phyloP scores from a whole-genome alignment of 1,140 invertebrate species.

The Cydia splendana region DNA sequence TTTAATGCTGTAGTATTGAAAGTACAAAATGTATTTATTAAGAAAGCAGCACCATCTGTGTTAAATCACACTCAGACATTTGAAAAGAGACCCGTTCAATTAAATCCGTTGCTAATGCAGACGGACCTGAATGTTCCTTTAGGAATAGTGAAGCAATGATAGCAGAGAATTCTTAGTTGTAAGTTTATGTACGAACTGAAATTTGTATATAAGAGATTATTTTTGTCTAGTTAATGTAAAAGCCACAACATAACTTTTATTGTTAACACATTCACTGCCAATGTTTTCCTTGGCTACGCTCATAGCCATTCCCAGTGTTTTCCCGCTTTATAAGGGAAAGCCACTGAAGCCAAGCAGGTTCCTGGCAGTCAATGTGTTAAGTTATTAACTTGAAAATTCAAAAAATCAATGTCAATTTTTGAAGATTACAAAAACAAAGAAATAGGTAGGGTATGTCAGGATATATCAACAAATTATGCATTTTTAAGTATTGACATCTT shows the following conservation, averaged over 20 bases:
- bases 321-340: too few species aligned
- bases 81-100: conserved; percentile 36
- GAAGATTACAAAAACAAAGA: not conserved
- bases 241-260: conserved; percentile 7
- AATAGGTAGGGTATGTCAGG: too few species aligned
- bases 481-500: too few species aligned
- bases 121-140: conserved; percentile 61
- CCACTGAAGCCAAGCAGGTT: too few species aligned
- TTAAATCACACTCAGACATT: conserved; percentile 39
- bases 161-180: conserved; percentile 40
- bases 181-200: conserved; percentile 35
- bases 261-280: not conserved
- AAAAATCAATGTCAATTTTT: not conserved
- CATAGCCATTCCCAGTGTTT: too few species aligned
- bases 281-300: not conserved
- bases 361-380: too few species aligned
- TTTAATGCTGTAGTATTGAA: conserved; percentile 62
- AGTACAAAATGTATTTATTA: conserved; percentile 50
- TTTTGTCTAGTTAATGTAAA: conserved; percentile 33
- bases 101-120: conserved; percentile 59
- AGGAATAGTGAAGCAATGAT: conserved; percentile 67
- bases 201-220: conserved; percentile 43
- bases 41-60: conserved; percentile 39
- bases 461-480: too few species aligned
- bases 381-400: not conserved